These are phyloP conservation scores for Galerucella pusilla DNA, from an alignment of 2,888 invertebrate genomes.

Conservation along the genomic window DNA sequence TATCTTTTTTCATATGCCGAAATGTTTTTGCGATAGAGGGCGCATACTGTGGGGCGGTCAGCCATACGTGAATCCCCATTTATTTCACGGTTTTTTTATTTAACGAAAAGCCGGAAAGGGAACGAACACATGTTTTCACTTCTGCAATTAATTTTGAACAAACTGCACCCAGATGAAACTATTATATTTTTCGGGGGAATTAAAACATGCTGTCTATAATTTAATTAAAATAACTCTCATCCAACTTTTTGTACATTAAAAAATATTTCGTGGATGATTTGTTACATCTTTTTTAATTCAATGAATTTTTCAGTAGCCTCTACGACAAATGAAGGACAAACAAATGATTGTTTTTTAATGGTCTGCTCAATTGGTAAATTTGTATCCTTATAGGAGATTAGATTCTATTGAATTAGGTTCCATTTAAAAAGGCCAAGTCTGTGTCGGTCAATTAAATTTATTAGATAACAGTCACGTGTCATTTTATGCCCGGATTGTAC, in stretches of 20 bases:
- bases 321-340: slow-evolving; percentile 40
- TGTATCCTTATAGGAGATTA: slow-evolving; percentile 37
- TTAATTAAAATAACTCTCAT: too few relatives aligned
- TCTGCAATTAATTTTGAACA: too few relatives aligned
- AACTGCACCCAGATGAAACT: too few relatives aligned
- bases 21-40: too few relatives aligned
- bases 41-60: too few relatives aligned
- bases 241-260: background rate
- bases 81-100: too few relatives aligned
- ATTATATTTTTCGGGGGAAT: too few relatives aligned
- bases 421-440: slow-evolving; percentile 27
- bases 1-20: too few relatives aligned
- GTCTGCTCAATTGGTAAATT: slow-evolving; percentile 44
- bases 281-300: background rate
- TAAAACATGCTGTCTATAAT: too few relatives aligned
- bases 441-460: slow-evolving; percentile 31
- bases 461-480: slow-evolving; percentile 31
- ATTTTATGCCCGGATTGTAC: background rate
- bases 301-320: slow-evolving; percentile 2
- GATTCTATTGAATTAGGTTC: slow-evolving; percentile 36
- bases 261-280: background rate
- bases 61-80: too few relatives aligned
- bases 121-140: too few relatives aligned
- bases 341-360: slow-evolving; percentile 40
- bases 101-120: too few relatives aligned